Evolutionary conservation across 2,797 vertebrate genomes (phyloP), one percentile per base, ranked within the genome.

Genomic region (Darevskia mixta): DNA sequence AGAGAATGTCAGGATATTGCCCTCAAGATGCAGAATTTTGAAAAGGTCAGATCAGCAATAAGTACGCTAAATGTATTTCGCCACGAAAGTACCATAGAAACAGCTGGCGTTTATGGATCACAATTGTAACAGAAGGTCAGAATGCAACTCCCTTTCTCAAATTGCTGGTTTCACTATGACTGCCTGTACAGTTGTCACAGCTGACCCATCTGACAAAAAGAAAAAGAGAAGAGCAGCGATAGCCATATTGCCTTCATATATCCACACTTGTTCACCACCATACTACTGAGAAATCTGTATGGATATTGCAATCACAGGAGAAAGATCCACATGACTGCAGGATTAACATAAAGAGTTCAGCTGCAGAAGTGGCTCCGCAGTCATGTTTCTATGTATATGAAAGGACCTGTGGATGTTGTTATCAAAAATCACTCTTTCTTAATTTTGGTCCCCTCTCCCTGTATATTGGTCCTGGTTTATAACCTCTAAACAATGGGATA

Each of bases 1-100:
- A 86, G 76, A 86, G 41, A 87, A 41, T 0, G 0, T 78, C 20
- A 79, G 18, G 76, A 77, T 78, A 88, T 35, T 25, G 8, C 1
- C 15, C 66, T 38, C 43, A 43, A 88, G 45, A 5, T 90, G 79
- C 82, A 55, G 61, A 8, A 73, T 71, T 80, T 80, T 87, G 83
- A 72, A 82, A 11, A 84, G 72, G 25, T 90, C 25, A 87, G 76
- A 61, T 87, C 29, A 76, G 41, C 64, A 64, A 18, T 20, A 58
- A 49, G 84, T 78, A 41, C 1, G 20, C n/a, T 0, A 5, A 83
- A 72, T 79, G 76, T 35, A 41, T 76, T 61, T 89, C 41, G 64
- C 43, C 4, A 43, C 1, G 8, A 8, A 43, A 83, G 5, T 0
- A 1, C 78, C 82, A 84, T 43, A 87, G 78, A 64, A 55, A n/a